A percentile compares a stretch with the other conserved stretches of the same genome.
Conservation (phyloP, 2,888 invertebrate species). For the Nycteola revayana region DNA sequence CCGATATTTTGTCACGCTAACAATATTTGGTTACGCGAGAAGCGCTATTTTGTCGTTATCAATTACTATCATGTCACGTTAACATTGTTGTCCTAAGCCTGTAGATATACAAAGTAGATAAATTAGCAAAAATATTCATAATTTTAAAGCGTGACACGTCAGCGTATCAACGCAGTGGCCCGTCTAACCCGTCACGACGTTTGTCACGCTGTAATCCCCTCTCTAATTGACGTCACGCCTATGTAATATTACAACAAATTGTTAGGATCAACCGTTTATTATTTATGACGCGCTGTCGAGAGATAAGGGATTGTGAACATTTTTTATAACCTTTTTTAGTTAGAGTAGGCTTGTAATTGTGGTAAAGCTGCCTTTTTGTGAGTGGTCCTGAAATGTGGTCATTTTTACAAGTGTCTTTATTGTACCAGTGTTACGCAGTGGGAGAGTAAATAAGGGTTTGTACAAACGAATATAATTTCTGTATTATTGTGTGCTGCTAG, state of each 20-base stretch:
- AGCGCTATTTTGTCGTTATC: no score
- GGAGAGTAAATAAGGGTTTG: no score
- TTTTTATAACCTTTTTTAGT: constrained; percentile 11
- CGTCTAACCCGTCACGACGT: constrained; percentile 23
- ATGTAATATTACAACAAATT: constrained; percentile 36
- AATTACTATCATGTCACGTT: no score
- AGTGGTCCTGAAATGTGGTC: no score
- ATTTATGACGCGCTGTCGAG: constrained; percentile 31
- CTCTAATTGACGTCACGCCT: constrained; percentile 28
- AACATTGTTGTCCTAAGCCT: no score
- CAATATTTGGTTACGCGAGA: no score
- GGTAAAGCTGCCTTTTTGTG: not conserved
- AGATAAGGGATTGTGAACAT: constrained; percentile 6
- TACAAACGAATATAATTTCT: no score
- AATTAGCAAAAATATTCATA: constrained; percentile 17
- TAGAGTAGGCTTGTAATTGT: constrained; percentile 1
- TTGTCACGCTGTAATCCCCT: constrained; percentile 36
- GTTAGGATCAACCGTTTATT: constrained; percentile 34
- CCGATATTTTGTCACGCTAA: no score
- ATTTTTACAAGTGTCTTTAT: no score
- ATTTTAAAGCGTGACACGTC: constrained; percentile 10
- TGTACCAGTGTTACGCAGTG: no score
- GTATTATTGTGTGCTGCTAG: no score
- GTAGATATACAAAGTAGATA: constrained; percentile 13
- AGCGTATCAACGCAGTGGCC: constrained; percentile 24